phyloP scores from a whole-genome alignment of 1,140 invertebrate species.

The Sitodiplosis mosellana region DNA sequence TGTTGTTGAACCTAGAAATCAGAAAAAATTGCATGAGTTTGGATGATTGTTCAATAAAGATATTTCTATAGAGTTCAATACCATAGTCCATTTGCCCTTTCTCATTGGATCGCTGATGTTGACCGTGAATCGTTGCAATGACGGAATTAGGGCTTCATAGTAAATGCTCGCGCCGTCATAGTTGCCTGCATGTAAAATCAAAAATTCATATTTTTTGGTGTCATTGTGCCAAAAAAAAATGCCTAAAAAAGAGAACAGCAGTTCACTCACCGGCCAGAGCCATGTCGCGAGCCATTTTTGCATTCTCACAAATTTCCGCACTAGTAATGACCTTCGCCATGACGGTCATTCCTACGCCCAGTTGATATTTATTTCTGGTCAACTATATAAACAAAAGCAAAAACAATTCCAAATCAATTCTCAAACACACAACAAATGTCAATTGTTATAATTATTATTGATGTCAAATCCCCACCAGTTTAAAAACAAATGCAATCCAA shows the following conservation, averaged over 20 bases:
- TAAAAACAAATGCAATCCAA: too few species aligned
- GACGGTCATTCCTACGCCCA: slow-evolving; percentile 31
- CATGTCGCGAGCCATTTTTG: slow-evolving; percentile 84
- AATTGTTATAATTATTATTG: too few species aligned
- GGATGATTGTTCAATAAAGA: too few species aligned
- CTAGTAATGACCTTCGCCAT: slow-evolving; percentile 57
- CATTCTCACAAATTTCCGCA: slow-evolving; percentile 80
- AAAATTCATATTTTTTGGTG: too few species aligned
- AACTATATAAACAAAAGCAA: too few species aligned
- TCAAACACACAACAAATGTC: too few species aligned
- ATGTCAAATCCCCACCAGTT: too few species aligned
- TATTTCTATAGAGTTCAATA: too few species aligned
- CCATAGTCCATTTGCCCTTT: slow-evolving; percentile 79
- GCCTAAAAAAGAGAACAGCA: too few species aligned
- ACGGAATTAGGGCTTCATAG: slow-evolving; percentile 75
- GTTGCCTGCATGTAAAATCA: slow-evolving; percentile 28
- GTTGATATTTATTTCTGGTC: background rate
- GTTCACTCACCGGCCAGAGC: slow-evolving; percentile 51
- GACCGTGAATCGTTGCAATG: slow-evolving; percentile 39
- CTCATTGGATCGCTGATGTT: slow-evolving; percentile 60
- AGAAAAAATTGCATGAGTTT: background rate
- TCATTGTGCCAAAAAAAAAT: too few species aligned
- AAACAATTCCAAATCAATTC: too few species aligned
- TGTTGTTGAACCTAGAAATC: slow-evolving; percentile 63
- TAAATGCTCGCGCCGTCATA: slow-evolving; percentile 90